A percentile compares a stretch with the other conserved stretches of the same genome.
These are phyloP conservation scores for Rhombomys opimus DNA, from an alignment of 2,113 vertebrate genomes.

Conservation along the genomic window DNA sequence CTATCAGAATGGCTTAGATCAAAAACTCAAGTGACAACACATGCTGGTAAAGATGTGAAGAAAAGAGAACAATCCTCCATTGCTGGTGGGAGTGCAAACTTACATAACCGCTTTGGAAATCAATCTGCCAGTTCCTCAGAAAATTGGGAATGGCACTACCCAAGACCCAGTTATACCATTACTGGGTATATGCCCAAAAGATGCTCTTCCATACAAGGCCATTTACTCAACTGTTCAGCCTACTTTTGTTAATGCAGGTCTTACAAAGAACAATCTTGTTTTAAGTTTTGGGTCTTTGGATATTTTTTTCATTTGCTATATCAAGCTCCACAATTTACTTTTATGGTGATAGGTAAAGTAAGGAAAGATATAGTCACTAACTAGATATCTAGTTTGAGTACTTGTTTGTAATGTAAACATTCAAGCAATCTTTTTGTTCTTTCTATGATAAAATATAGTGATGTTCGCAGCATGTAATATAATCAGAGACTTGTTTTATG, in stretches of 20 bases:
- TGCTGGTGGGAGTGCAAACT: too few relatives aligned
- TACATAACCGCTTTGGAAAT: too few relatives aligned
- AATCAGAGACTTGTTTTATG: slow-evolving; percentile 20
- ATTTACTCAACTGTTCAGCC: neutral
- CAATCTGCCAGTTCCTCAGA: too few relatives aligned
- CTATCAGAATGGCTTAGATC: too few relatives aligned
- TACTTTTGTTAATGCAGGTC: neutral
- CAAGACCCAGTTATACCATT: too few relatives aligned
- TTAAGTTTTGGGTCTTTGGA: slow-evolving; percentile 5
- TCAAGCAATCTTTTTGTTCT: neutral
- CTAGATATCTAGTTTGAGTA: slow-evolving; percentile 10
- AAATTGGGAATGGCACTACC: too few relatives aligned
- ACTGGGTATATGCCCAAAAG: too few relatives aligned
- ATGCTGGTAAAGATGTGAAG: too few relatives aligned
- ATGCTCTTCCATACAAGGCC: too few relatives aligned
- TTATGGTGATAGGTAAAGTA: slow-evolving; percentile 5
- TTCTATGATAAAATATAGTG: neutral
- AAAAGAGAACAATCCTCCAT: too few relatives aligned
- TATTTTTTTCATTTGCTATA: slow-evolving; percentile 16
- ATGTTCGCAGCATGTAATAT: slow-evolving; percentile 10
- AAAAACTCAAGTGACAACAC: too few relatives aligned
- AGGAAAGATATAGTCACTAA: slow-evolving; percentile 4
- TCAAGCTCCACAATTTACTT: slow-evolving; percentile 29
- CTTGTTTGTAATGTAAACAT: slow-evolving; percentile 52
- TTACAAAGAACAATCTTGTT: slow-evolving; percentile 13